Evolutionary conservation across 2,113 vertebrate species (phyloP), one percentile per base, ranked within the genome.

Genomic region (Periophthalmodon schlosseri): DNA sequence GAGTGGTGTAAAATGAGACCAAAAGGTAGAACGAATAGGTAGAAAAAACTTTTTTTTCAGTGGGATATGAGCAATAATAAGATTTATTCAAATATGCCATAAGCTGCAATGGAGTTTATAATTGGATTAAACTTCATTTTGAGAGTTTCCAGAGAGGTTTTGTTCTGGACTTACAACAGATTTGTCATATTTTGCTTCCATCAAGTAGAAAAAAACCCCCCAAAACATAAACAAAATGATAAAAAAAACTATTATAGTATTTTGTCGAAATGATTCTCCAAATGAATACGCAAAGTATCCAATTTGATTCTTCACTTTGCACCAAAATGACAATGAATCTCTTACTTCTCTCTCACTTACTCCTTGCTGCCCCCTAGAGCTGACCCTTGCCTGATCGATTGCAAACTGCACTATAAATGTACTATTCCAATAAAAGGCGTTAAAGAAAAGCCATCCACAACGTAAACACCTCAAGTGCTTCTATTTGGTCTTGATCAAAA

Each of bases 311-410:
- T 14, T 47, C 46, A 47, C 4, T 4, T 18, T 2, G 15, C 49
- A 50, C 14, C 49, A 18, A 52, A 52, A 52, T 6, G 1, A 52
- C 49, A 1, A 54, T 44, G 39, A 44, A 44, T 44, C 7, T 54
- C 8, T 52, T 46, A 28, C 28, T 28, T 3, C 28, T 46, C 20
- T 73, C 56, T 63, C 54, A 60, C 76, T 92, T 91, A 87, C 92
- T 85, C 89, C 94, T 88, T 95, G 93, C 94, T 95, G 94, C 93
- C 94, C 93, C 87, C 95, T 95, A 86, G 93, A 93, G 93, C 94
- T 91, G 80, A 73, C 79, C 65, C 70, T n/a, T 15, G 73, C 83
- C 78, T 63, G 60, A 71, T 65, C 73, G 75, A 87, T 82, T 75
- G 24, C 77, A 74, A 74, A 21, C 13, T 14, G 6, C 23, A 58